A percentile compares a stretch with the other conserved stretches of the same genome.
Evolutionary conservation across 1,140 invertebrate genomes (phyloP).

Genomic region (Tetramorium alpestre): DNA sequence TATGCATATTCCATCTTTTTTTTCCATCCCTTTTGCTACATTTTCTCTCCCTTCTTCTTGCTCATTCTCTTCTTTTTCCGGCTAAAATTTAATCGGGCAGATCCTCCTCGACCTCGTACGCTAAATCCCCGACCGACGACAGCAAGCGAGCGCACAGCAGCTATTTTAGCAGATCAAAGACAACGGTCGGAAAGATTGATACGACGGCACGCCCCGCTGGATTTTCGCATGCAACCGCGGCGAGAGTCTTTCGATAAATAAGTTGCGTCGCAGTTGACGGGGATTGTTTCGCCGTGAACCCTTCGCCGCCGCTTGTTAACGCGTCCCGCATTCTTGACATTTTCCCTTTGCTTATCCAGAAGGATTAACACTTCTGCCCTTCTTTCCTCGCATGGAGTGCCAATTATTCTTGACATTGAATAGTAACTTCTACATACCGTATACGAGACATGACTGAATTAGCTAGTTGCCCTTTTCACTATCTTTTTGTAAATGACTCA

Average conservation of each 20-base stretch:
- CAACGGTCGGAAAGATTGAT: constrained; percentile 71
- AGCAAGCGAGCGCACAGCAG: constrained; percentile 31
- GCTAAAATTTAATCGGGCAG: constrained; percentile 69
- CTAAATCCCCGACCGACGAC: constrained; percentile 68
- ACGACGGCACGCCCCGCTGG: constrained; percentile 64
- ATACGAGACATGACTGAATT: not conserved
- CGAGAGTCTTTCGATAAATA: constrained; percentile 66
- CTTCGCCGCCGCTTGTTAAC: constrained; percentile 72
- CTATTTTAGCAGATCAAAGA: constrained; percentile 76
- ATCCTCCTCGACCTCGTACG: constrained; percentile 63
- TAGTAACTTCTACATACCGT: constrained; percentile 9
- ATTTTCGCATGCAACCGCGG: constrained; percentile 50
- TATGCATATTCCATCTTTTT: not conserved
- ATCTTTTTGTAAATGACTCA: not conserved
- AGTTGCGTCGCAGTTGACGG: constrained; percentile 59
- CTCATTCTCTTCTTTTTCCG: constrained; percentile 33
- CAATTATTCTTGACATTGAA: constrained; percentile 43
- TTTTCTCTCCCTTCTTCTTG: not conserved
- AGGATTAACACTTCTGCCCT: constrained; percentile 37
- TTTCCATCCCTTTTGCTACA: not conserved
- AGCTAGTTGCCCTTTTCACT: not conserved
- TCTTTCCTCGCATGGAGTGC: not conserved
- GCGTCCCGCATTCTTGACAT: constrained; percentile 68
- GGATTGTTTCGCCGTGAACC: constrained; percentile 70
- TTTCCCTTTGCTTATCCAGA: constrained; percentile 40